phyloP scores from a whole-genome alignment of 2,797 vertebrate species.

The Lepilemur ruficaudatus region DNA sequence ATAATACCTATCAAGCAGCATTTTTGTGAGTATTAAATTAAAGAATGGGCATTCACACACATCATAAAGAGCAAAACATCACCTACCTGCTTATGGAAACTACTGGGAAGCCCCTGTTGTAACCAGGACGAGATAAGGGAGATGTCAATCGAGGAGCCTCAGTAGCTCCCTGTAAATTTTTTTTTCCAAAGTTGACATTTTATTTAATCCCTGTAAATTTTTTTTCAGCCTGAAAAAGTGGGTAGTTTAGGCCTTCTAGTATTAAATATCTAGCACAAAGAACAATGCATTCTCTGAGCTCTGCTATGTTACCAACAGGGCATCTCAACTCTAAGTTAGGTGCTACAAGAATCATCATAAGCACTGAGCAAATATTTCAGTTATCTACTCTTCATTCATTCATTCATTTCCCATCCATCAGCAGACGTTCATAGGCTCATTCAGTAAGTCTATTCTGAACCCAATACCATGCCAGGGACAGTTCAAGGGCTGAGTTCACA shows the following conservation, averaged over 20 bases:
- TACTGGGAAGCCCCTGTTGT: not conserved
- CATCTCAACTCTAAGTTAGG: not conserved
- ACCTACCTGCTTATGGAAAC: not conserved
- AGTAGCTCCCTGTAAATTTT: not conserved
- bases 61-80: not conserved
- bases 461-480: not conserved
- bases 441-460: not conserved
- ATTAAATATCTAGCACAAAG: constrained; percentile 15
- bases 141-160: not conserved
- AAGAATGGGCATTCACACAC: not conserved
- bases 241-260: not conserved
- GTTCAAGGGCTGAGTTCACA: not conserved
- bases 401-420: not conserved
- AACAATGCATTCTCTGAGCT: not conserved
- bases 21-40: constrained; percentile 42
- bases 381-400: not conserved
- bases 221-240: not conserved
- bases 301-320: not conserved
- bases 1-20: constrained; percentile 42
- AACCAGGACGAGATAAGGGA: not conserved
- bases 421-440: not conserved
- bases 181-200: not conserved
- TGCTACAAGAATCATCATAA: not conserved
- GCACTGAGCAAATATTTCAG: not conserved
- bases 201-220: not conserved